These are phyloP conservation scores for Chymomyza amoena DNA, from an alignment of 2,888 invertebrate species.

Conservation along the genomic window DNA sequence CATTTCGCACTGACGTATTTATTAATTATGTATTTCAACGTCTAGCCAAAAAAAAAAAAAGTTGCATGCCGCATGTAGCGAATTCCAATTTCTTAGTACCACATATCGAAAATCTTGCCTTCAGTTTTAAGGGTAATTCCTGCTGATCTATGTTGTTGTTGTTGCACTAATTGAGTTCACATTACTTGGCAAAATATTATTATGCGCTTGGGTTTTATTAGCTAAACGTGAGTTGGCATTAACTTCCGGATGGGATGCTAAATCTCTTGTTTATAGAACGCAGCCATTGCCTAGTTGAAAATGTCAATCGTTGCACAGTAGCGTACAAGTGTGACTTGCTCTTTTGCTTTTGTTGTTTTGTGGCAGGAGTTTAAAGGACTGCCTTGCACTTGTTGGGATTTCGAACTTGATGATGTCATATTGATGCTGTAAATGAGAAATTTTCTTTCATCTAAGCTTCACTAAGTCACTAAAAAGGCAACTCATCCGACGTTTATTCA, in stretches of 20 bases:
- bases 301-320: slow-evolving; percentile 47
- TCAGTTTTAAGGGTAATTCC: slow-evolving; percentile 34
- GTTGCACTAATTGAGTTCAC: slow-evolving; percentile 65
- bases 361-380: not conserved
- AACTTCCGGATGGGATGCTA: not conserved
- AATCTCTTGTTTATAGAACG: not conserved
- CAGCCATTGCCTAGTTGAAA: slow-evolving; percentile 39
- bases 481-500: not conserved
- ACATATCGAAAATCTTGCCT: slow-evolving; percentile 21
- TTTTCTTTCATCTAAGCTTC: not conserved
- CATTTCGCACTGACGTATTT: slow-evolving; percentile 11
- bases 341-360: not conserved
- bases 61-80: slow-evolving; percentile 48
- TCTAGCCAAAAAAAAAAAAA: slow-evolving; percentile 38
- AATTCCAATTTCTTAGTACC: slow-evolving; percentile 16
- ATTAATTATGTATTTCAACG: slow-evolving; percentile 32
- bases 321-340: not conserved
- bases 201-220: slow-evolving; percentile 43
- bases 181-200: slow-evolving; percentile 65
- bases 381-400: not conserved
- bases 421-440: not conserved
- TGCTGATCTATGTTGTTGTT: not conserved
- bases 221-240: slow-evolving; percentile 67
- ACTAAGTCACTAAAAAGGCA: not conserved
- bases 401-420: not conserved